Conservation (phyloP, 2,113 vertebrate species). For the Channa argus region DNA sequence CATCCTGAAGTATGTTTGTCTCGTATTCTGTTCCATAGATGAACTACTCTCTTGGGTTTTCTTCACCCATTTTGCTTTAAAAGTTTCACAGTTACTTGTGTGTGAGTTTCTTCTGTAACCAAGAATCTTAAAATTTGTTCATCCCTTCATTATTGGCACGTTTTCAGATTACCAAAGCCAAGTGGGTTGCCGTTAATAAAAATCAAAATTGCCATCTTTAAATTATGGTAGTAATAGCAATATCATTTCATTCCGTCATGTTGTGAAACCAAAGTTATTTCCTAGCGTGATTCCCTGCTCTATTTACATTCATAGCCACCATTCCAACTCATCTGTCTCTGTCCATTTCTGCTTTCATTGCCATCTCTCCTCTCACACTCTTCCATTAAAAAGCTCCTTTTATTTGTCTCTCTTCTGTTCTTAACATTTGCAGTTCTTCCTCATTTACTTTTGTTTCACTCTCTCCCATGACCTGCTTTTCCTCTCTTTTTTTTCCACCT, state of each 20-base stretch:
- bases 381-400: neutral
- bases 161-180: too few species aligned
- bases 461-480: conserved; percentile 9
- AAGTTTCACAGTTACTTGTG: too few species aligned
- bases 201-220: too few species aligned
- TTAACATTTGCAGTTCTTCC: conserved; percentile 15
- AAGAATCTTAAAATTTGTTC: too few species aligned
- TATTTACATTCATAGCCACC: neutral
- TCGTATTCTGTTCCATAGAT: too few species aligned
- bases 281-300: neutral
- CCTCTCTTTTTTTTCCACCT: neutral
- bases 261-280: neutral
- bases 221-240: neutral
- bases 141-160: too few species aligned
- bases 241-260: neutral
- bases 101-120: too few species aligned
- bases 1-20: too few species aligned
- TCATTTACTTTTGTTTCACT: conserved; percentile 39
- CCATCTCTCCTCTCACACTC: neutral
- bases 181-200: too few species aligned
- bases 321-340: neutral
- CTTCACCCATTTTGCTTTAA: too few species aligned
- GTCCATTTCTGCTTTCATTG: neutral
- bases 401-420: conserved; percentile 4
- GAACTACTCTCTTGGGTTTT: too few species aligned